Conservation (phyloP, 2,888 invertebrate species). For the Torymus texanus region DNA sequence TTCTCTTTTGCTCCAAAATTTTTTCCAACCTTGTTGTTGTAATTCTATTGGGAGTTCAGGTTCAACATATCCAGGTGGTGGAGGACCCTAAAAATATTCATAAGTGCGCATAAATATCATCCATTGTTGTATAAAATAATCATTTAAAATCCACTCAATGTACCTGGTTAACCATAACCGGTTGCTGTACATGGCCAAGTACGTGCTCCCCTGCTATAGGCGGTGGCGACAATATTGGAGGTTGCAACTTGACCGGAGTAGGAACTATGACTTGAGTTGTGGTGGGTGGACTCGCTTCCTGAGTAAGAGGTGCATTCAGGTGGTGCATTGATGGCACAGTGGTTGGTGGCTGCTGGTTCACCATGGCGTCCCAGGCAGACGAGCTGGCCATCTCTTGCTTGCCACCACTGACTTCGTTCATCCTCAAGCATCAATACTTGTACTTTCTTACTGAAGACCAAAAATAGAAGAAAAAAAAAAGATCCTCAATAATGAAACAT, state of each 20-base stretch:
- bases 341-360: slow-evolving; percentile 65
- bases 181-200: slow-evolving; percentile 73
- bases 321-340: slow-evolving; percentile 65
- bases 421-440: slow-evolving; percentile 61
- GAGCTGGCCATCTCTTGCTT: slow-evolving; percentile 74
- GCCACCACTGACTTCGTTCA: slow-evolving; percentile 75
- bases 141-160: not conserved
- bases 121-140: no score
- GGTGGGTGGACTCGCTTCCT: slow-evolving; percentile 67
- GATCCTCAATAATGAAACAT: no score
- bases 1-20: slow-evolving; percentile 97
- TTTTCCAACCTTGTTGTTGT: slow-evolving; percentile 94
- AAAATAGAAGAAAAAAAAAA: not conserved
- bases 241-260: slow-evolving; percentile 74
- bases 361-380: slow-evolving; percentile 73
- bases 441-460: slow-evolving; percentile 47
- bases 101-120: no score
- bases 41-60: slow-evolving; percentile 81
- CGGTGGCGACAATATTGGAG: slow-evolving; percentile 67
- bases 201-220: slow-evolving; percentile 69
- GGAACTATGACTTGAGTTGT: slow-evolving; percentile 73
- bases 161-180: slow-evolving; percentile 67
- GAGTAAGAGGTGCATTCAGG: slow-evolving; percentile 67
- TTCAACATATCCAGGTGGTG: slow-evolving; percentile 68
- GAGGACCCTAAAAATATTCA: slow-evolving; percentile 55